Evolutionary conservation across 2,113 vertebrate genomes (phyloP).

Genomic region (Sinocyclocheilus rhinocerous): DNA sequence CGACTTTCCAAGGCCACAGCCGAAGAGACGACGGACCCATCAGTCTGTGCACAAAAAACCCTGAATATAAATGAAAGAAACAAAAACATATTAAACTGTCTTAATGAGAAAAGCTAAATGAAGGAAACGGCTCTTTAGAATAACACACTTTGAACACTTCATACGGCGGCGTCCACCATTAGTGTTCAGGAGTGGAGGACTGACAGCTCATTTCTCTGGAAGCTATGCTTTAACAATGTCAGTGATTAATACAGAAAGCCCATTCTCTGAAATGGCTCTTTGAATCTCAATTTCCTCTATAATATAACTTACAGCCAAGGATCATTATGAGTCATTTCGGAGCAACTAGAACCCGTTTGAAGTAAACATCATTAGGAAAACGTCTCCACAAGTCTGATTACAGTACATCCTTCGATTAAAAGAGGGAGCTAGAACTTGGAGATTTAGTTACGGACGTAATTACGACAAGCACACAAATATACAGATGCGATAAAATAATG

Average conservation of each 20-base stretch:
- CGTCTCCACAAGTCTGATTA: constrained; percentile 23
- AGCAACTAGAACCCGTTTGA: too few species aligned
- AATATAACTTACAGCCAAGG: constrained; percentile 37
- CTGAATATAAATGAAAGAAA: too few species aligned
- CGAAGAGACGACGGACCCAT: not conserved
- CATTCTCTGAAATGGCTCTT: constrained; percentile 49
- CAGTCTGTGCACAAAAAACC: not conserved
- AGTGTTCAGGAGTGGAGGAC: constrained; percentile 30
- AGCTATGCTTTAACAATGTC: constrained; percentile 57
- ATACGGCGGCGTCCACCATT: constrained; percentile 26
- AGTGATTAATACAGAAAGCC: constrained; percentile 49
- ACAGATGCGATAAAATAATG: not conserved
- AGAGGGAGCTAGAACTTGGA: not conserved
- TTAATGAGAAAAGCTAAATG: constrained; percentile 33
- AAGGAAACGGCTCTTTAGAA: not conserved
- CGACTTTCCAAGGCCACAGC: constrained; percentile 24
- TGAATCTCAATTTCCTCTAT: constrained; percentile 47
- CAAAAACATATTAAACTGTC: constrained; percentile 25
- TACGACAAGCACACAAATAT: not conserved
- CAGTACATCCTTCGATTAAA: constrained; percentile 31
- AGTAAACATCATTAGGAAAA: not conserved
- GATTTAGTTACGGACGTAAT: not conserved
- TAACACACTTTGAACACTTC: constrained; percentile 48
- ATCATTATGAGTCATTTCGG: constrained; percentile 23
- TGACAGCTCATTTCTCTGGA: constrained; percentile 45